phyloP scores from a whole-genome alignment of 2,888 invertebrate species.

The Pyrgus malvae region DNA sequence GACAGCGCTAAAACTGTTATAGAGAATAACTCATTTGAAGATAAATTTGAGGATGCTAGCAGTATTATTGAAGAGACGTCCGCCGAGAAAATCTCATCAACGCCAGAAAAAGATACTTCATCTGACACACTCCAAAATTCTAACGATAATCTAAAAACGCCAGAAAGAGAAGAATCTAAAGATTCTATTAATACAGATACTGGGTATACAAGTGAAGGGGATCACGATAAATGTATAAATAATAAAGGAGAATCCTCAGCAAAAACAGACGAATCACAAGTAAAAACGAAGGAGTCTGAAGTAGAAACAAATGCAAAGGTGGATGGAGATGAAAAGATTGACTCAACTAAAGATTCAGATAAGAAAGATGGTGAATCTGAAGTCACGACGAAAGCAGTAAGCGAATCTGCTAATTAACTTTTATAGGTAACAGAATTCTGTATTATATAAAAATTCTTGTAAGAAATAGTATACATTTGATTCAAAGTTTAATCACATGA shows the following conservation, averaged over 20 bases:
- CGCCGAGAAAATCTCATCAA: conserved; percentile 7
- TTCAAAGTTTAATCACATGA: no score
- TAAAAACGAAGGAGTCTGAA: no score
- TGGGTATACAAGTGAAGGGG: conserved; percentile 47
- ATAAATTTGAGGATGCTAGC: conserved; percentile 39
- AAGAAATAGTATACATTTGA: no score
- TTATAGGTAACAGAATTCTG: conserved; percentile 13
- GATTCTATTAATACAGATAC: conserved; percentile 54
- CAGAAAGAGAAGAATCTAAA: conserved; percentile 52
- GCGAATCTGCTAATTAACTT: conserved; percentile 4
- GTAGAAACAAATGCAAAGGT: not conserved
- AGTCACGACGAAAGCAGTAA: not conserved
- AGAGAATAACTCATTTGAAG: conserved; percentile 60
- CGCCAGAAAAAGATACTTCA: conserved; percentile 29
- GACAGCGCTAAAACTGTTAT: conserved; percentile 66
- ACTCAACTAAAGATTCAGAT: not conserved
- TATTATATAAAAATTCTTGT: conserved; percentile 20
- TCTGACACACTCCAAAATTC: conserved; percentile 41
- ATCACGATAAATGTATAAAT: conserved; percentile 29
- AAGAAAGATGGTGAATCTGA: not conserved
- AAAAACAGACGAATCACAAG: no score
- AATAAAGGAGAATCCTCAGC: conserved; percentile 6
- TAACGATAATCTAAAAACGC: conserved; percentile 44
- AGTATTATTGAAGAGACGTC: conserved; percentile 25
- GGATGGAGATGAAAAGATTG: conserved; percentile 1